phyloP scores from a whole-genome alignment of 2,797 vertebrate species.

The Epinephelus coioides region DNA sequence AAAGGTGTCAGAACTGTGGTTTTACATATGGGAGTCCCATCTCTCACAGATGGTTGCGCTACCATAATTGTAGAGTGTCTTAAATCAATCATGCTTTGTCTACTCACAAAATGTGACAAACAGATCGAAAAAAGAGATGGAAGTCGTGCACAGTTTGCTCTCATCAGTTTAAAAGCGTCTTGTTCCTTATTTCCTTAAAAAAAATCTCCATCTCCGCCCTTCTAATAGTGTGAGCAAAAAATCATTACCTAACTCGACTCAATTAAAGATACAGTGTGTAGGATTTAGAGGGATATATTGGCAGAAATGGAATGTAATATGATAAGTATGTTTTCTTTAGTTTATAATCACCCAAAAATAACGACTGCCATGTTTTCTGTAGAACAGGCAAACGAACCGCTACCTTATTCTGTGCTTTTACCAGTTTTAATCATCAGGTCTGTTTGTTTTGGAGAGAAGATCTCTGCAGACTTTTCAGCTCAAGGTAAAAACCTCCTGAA shows the following conservation, averaged over 20 bases:
- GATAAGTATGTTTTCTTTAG: too few relatives aligned
- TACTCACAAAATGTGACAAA: not conserved
- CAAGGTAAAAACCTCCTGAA: too few relatives aligned
- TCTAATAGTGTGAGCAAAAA: conserved; percentile 12
- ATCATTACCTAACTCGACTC: conserved; percentile 38
- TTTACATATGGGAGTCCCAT: not conserved
- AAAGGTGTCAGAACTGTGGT: not conserved
- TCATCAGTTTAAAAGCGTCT: not conserved
- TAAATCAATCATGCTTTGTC: not conserved
- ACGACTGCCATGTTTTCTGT: too few relatives aligned
- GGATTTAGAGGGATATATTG: too few relatives aligned
- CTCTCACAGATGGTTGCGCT: not conserved
- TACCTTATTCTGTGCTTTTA: too few relatives aligned
- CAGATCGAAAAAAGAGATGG: not conserved
- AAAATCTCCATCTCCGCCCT: conserved; percentile 6
- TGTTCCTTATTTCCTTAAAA: not conserved
- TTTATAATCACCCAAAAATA: too few relatives aligned
- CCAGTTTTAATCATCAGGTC: too few relatives aligned
- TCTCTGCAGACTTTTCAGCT: too few relatives aligned
- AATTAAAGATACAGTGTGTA: not conserved
- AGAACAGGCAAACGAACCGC: too few relatives aligned
- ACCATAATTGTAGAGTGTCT: not conserved
- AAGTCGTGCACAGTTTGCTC: not conserved
- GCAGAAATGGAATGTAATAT: too few relatives aligned
- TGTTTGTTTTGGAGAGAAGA: too few relatives aligned